Evolutionary conservation across 64 coral and sea anemone species (phyloP).

Genomic region (Stylophora pistillata): DNA sequence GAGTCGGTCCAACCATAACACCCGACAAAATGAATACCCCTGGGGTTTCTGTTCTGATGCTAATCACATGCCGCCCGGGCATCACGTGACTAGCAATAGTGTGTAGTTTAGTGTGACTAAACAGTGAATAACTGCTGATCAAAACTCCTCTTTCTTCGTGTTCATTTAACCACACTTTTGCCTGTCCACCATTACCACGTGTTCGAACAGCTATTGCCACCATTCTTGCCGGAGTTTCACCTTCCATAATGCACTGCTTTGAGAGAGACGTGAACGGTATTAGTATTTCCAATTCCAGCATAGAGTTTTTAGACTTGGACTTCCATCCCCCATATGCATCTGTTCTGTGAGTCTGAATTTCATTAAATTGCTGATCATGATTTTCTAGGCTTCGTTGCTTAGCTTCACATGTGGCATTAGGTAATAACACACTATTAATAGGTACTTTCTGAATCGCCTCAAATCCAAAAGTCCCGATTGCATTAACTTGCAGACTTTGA

Average conservation of each 20-base stretch:
- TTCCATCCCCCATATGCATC: conserved; percentile 32
- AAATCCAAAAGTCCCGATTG: conserved; percentile 14
- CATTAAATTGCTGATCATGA: not conserved
- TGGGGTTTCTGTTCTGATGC: conserved; percentile 3
- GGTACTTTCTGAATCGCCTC: not conserved
- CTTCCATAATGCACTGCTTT: not conserved
- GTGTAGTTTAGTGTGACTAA: conserved; percentile 7
- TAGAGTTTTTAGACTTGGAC: not conserved
- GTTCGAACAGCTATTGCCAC: conserved; percentile 17
- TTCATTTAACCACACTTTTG: conserved; percentile 24
- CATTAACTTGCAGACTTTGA: not conserved
- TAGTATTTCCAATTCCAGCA: conserved; percentile 1
- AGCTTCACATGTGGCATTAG: not conserved
- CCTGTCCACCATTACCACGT: not conserved
- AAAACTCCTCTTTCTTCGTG: not conserved
- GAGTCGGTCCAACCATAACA: not conserved
- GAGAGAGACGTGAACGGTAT: not conserved
- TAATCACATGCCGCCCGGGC: conserved; percentile 1
- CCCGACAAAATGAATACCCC: conserved; percentile 30
- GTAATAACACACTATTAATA: not conserved
- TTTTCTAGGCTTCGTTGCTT: not conserved
- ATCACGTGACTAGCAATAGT: not conserved
- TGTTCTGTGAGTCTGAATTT: not conserved
- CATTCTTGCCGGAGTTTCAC: not conserved
- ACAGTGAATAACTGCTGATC: not conserved